These are phyloP conservation scores for Drosophila rellima DNA, from an alignment of 2,888 invertebrate species.

Conservation along the genomic window DNA sequence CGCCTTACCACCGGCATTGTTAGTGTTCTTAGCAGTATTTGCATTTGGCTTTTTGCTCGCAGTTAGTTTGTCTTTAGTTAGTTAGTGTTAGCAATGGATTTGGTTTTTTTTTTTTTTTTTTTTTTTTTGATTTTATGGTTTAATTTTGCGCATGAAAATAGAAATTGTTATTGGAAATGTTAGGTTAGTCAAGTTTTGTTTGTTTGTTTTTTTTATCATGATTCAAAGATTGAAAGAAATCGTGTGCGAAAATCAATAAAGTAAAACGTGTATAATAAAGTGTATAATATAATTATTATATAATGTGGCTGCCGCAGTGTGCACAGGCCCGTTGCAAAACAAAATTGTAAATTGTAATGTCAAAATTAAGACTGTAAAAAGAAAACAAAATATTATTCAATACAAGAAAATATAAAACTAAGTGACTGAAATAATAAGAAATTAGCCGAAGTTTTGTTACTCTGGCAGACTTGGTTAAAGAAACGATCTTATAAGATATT, in stretches of 20 bases:
- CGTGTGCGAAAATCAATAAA: slow-evolving; percentile 18
- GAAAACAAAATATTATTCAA: slow-evolving; percentile 64
- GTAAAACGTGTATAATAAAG: slow-evolving; percentile 21
- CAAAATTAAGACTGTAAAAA: slow-evolving; percentile 65
- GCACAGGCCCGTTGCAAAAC: slow-evolving; percentile 49
- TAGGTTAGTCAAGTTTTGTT: slow-evolving; percentile 55
- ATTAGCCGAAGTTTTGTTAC: slow-evolving; percentile 20
- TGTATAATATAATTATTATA: slow-evolving; percentile 21
- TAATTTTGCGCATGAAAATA: slow-evolving; percentile 65
- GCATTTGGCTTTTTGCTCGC: slow-evolving; percentile 62
- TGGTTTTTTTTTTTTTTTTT: slow-evolving; percentile 35
- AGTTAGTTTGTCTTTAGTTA: slow-evolving; percentile 77
- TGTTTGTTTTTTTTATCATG: slow-evolving; percentile 1
- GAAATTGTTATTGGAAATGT: slow-evolving; percentile 60
- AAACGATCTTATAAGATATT: not conserved
- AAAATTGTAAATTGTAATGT: slow-evolving; percentile 58
- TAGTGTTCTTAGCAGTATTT: slow-evolving; percentile 68
- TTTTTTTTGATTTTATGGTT: slow-evolving; percentile 38
- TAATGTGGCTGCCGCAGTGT: slow-evolving; percentile 39
- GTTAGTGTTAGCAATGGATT: slow-evolving; percentile 47
- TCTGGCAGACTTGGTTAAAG: not conserved
- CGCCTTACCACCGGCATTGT: slow-evolving; percentile 57
- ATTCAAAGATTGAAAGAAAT: not conserved
- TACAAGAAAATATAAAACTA: slow-evolving; percentile 35
- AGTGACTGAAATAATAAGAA: slow-evolving; percentile 7